Evolutionary conservation across 2,113 vertebrate species (phyloP).

Genomic region (Podarcis raffonei): DNA sequence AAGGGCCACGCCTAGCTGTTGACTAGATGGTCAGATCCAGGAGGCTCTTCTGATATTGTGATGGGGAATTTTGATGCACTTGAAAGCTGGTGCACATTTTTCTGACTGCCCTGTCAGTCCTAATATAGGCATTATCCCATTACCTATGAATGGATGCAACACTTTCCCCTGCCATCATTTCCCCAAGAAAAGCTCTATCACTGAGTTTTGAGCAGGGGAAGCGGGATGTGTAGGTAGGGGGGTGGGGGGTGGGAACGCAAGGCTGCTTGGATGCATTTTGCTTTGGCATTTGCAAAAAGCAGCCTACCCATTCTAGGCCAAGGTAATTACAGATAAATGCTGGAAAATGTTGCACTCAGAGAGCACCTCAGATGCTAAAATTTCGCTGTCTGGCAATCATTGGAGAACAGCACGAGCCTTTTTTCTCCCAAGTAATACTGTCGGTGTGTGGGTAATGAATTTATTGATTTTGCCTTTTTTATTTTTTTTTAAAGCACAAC

Average conservation of each 20-base stretch:
- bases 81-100: not conserved
- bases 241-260: not conserved
- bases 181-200: slow-evolving; percentile 11
- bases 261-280: slow-evolving; percentile 19
- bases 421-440: slow-evolving; percentile 26
- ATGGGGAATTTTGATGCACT: not conserved
- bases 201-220: not conserved
- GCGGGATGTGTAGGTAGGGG: not conserved
- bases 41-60: not conserved
- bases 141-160: slow-evolving; percentile 6
- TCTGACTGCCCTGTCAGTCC: too few species aligned
- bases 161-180: slow-evolving; percentile 17
- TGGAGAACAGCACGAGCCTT: slow-evolving; percentile 11
- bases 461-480: slow-evolving; percentile 73
- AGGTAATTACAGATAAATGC: slow-evolving; percentile 13
- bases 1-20: too few species aligned
- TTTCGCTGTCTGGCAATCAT: slow-evolving; percentile 23
- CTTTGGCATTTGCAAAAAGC: not conserved
- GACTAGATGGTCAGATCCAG: not conserved
- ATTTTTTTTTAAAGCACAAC: slow-evolving; percentile 58
- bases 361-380: not conserved
- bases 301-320: not conserved
- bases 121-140: not conserved
- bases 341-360: not conserved
- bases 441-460: slow-evolving; percentile 65